phyloP scores from a whole-genome alignment of 2,888 invertebrate species.

The Magallana nippona region DNA sequence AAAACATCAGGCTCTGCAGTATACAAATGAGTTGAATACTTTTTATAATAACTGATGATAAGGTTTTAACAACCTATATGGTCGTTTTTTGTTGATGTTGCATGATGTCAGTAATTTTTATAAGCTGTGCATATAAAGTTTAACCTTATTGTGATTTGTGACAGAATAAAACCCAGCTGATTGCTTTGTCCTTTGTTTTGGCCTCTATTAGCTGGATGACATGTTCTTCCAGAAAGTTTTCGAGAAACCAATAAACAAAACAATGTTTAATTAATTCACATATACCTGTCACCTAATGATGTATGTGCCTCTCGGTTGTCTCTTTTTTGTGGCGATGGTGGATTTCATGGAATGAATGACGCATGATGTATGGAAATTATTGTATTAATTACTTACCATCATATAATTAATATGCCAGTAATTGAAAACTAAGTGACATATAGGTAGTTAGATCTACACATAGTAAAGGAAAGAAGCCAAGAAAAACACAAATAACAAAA shows the following conservation, averaged over 20 bases:
- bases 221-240: background rate
- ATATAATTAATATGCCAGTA: background rate
- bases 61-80: too few species aligned
- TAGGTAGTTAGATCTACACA: background rate
- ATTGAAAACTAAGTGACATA: slow-evolving; percentile 4
- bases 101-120: too few species aligned
- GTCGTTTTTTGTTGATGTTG: too few species aligned
- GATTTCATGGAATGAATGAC: slow-evolving; percentile 12
- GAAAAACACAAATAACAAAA: too few species aligned
- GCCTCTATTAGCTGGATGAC: background rate
- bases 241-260: slow-evolving; percentile 6
- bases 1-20: too few species aligned
- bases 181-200: background rate
- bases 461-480: too few species aligned
- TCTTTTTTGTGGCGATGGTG: background rate
- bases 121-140: too few species aligned
- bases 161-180: too few species aligned
- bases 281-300: background rate
- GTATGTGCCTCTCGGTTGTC: background rate
- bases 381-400: background rate
- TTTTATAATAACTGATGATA: too few species aligned
- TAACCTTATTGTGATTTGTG: too few species aligned
- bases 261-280: slow-evolving; percentile 2
- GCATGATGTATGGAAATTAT: slow-evolving; percentile 13
- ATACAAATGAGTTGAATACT: too few species aligned